Base-by-base conservation (phyloP, 2,113 vertebrate genomes). In the Epinephelus lanceolatus region DNA sequence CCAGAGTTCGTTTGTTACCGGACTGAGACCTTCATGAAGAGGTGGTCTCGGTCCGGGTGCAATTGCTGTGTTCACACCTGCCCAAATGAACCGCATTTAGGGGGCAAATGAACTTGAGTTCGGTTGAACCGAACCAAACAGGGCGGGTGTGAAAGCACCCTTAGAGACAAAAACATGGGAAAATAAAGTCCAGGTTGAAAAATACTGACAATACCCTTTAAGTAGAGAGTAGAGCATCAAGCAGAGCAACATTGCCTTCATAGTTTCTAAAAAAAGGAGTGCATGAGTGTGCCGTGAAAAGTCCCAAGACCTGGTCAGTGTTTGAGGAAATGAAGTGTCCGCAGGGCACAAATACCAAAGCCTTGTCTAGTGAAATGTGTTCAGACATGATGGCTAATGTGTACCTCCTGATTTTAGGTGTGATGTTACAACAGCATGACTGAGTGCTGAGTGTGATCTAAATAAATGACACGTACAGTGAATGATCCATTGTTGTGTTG, bases 221-320 rank as follows among this genome's bases (percentile, higher is more conserved):
- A 69, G 17, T 19, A 61, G 6, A 8, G 25, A 63, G 8, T 59
- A 33, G 18, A 73, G n/a, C 18, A 51, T 49, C 2, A 73, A 7
- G 6, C 61, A 27, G 21, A 68, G 57, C 17, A 11, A 67, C 18
- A 10, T 15, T 30, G 4, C 11, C 9, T 51, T 27, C 1, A 45
- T 9, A 61, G 42, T 70, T 66, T 23, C 4, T 42, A 52, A 3
- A 49, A 52, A 68, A 69, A 17, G 15, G 14, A 60, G n/a, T 83
- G 93, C 93, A 94, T 92, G 92, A 80, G 86, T 82, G 89, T 91
- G 83, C 71, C 74, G 71, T 84, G 86, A 23, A 25, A 49, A 19
- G 6, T 52, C 19, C 57, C 5, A 53, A 62, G 74, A 55, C 30
- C 21, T 17, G 57, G 8, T 13, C 3, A n/a, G 45, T n/a, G 18